phyloP scores from a whole-genome alignment of 2,113 vertebrate genomes.

The Castor canadensis region DNA sequence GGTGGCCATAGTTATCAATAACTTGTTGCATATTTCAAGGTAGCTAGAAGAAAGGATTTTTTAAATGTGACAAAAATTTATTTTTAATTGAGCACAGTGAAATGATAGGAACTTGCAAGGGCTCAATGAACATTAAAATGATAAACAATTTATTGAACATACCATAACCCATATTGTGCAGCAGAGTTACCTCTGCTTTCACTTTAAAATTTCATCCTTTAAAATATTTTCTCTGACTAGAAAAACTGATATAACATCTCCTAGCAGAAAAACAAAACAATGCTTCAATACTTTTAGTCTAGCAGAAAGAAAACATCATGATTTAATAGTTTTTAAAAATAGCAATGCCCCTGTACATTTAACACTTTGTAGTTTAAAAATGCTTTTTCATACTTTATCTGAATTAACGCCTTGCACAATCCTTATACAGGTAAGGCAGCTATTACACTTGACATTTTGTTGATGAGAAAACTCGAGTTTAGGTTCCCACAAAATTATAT shows the following conservation, averaged over 20 bases:
- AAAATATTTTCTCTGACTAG: not conserved
- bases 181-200: too few relatives aligned
- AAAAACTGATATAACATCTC: not conserved
- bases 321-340: not conserved
- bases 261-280: not conserved
- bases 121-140: too few relatives aligned
- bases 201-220: not conserved
- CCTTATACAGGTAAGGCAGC: not conserved
- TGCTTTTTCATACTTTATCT: not conserved
- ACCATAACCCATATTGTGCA: too few relatives aligned
- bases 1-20: too few relatives aligned
- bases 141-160: too few relatives aligned
- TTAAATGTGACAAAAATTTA: too few relatives aligned
- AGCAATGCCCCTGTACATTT: not conserved
- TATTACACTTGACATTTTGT: not conserved
- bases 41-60: too few relatives aligned
- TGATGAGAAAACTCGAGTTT: not conserved
- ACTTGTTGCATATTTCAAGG: too few relatives aligned
- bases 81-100: too few relatives aligned
- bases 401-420: not conserved
- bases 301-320: not conserved
- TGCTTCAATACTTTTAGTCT: not conserved
- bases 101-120: too few relatives aligned
- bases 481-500: not conserved
- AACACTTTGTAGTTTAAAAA: not conserved